phyloP scores from a whole-genome alignment of 53 echinoderm and acorn worm species.

The Paracentrotus lividus region DNA sequence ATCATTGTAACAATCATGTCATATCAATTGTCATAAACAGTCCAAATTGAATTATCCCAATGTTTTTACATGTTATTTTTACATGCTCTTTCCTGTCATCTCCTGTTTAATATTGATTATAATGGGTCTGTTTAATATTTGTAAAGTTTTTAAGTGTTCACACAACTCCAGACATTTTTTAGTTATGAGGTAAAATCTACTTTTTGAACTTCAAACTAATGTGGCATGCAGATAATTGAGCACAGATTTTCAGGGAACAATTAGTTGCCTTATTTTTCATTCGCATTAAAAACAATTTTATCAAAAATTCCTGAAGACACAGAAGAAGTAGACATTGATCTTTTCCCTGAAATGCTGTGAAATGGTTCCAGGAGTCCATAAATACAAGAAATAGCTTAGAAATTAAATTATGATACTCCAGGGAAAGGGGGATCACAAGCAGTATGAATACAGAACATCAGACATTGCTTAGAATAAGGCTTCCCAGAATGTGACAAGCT shows the following conservation, averaged over 20 bases:
- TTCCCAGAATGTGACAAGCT: not conserved
- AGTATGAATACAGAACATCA: not conserved
- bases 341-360: not conserved
- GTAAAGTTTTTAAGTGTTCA: no score
- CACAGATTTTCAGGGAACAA: not conserved
- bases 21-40: no score
- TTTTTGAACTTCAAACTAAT: not conserved
- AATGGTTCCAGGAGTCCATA: not conserved
- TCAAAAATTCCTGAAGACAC: not conserved
- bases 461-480: not conserved
- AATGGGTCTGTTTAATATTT: no score
- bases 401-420: conserved; percentile 37
- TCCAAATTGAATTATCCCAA: no score
- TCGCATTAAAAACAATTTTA: no score
- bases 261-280: not conserved
- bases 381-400: conserved; percentile 15
- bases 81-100: no score
- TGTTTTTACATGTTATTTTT: no score
- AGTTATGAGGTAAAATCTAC: not conserved
- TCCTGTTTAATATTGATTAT: no score
- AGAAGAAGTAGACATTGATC: not conserved
- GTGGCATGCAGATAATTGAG: no score
- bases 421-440: not conserved
- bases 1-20: no score
- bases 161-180: no score